Conservation (phyloP, 1,140 invertebrate species). For the Conus betulinus region DNA sequence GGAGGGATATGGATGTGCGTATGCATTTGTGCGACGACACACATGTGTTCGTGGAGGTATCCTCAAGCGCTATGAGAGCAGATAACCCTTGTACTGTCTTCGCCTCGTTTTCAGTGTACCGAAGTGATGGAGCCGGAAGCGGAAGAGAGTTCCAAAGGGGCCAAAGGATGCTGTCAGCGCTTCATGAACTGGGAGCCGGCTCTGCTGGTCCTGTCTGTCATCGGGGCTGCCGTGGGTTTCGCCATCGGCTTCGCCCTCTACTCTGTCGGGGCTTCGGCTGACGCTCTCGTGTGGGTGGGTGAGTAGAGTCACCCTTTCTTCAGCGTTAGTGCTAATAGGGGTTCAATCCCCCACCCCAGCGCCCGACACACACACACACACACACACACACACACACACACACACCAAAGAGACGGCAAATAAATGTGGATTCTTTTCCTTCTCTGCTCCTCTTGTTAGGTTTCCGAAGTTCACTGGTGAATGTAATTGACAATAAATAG, state of each 20-base stretch:
- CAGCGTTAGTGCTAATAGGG: not conserved
- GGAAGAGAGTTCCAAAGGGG: not conserved
- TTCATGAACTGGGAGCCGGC: not conserved
- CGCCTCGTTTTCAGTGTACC: not conserved
- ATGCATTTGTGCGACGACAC: not conserved
- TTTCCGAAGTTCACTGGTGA: too few relatives aligned
- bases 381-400: too few relatives aligned
- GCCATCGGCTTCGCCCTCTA: constrained; percentile 28
- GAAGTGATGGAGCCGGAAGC: not conserved
- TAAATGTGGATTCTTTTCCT: too few relatives aligned
- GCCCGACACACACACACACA: too few relatives aligned
- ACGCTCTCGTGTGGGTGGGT: constrained; percentile 2
- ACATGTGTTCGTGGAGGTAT: not conserved
- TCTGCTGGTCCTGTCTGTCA: not conserved
- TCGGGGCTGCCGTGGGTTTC: not conserved
- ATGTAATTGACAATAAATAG: too few relatives aligned
- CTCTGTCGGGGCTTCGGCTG: constrained; percentile 1
- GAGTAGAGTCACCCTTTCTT: not conserved
- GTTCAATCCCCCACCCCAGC: too few relatives aligned
- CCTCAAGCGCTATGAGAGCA: not conserved
- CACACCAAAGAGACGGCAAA: too few relatives aligned
- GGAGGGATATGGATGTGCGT: not conserved
- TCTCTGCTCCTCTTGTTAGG: too few relatives aligned
- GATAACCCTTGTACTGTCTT: not conserved
- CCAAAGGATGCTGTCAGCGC: not conserved